Evolutionary conservation across 2,888 invertebrate species (phyloP), one percentile per base, ranked within the genome.

Genomic region (Bursaphelenchus okinawaensis): DNA sequence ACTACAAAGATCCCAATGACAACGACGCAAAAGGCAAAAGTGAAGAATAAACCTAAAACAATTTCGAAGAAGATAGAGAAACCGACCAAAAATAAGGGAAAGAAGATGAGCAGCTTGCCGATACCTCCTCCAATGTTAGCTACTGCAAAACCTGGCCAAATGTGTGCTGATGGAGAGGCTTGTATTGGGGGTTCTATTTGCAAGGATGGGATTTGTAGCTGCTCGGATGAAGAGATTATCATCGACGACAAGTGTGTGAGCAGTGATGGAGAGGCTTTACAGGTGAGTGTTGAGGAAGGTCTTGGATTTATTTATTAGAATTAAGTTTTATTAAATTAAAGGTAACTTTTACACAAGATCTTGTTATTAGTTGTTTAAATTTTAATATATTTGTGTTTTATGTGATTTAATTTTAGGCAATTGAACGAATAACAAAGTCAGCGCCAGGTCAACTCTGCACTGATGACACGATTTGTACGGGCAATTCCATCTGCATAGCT

Each of bases 371-470:
- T n/a, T n/a, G n/a, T n/a, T n/a, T n/a, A n/a, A 6, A 4, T 1
- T 1, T 16, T 6, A n/a, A 40, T 40, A 40, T 16, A 4, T n/a
- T 1, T 16, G 40, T 3, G n/a, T 40, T 40, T n/a, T n/a, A 40
- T 1, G 6, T 12, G 19, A 4, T 54, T 54, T 1, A 40, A 7
- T 23, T 63, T 12, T 40, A 66, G 40, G 61, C 63, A n/a, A 66
- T 64, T 22, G 55, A 64, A 3, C 51, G 66, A 7, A 64, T 67
- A 12, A 8, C 52, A 0, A 62, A 66, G 28, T 66, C 74, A 3
- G 75, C 72, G 0, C 78, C 79, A 6, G 79, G 79, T 26, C 78
- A 79, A 51, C 24, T 65, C 7, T 78, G 79, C 52, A 52, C 55
- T 8, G 64, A 65, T 4, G 63, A 60, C 12, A 67, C 69, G 1